Base-by-base conservation (phyloP, 1,140 invertebrate species). In the Drosophila equinoxialis region DNA sequence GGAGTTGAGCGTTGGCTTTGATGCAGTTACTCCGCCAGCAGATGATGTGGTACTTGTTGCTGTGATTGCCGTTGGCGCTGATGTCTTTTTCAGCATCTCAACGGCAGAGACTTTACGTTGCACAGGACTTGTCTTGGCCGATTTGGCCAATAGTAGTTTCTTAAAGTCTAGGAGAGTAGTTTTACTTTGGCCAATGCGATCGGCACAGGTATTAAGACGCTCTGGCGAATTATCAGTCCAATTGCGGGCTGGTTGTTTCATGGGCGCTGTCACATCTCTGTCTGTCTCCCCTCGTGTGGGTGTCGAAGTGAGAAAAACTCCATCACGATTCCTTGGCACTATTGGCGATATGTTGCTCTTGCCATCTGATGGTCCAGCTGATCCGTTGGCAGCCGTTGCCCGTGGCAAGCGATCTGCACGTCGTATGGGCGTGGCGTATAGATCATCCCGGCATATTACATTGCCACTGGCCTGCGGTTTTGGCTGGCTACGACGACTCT, bases 141-240 rank as follows among this genome's bases (percentile, higher is more conserved):
- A 92, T 92, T 95, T 94, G 92, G 91, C 71, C 93, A 93, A 92
- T 1, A 97, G 92, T 11, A 97, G 91, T 79, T 96, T 95, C 90
- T 97, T 97, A 84, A 97, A 97, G 91, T 97, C 97, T 79, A 96
- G 92, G 64, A 95, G 93, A 1, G 95, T 96, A 5, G 95, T 96
- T 77, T 95, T 94, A 26, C 94, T 94, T n/a, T 94, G 92, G 68
- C 93, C 95, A 77, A 93, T 93, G 64, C 94, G 93, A 91, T 94
- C 94, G 3, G 94, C 92, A 65, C 94, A 94, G 26, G 93, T 93
- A 45, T 93, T 93, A 65, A 93, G 93, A 65, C 92, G 92, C 89
- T 93, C 94, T 79, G 93, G 93, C 68, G 93, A 93, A 37, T 94
- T 78, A 10, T 90, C 90, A 42, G 37, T 78, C 90, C 87, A 91